Percentiles rank a stretch among this genome's conserved stretches.
Evolutionary conservation across 2,888 invertebrate genomes (phyloP).

Genomic region (Buathra laborator): DNA sequence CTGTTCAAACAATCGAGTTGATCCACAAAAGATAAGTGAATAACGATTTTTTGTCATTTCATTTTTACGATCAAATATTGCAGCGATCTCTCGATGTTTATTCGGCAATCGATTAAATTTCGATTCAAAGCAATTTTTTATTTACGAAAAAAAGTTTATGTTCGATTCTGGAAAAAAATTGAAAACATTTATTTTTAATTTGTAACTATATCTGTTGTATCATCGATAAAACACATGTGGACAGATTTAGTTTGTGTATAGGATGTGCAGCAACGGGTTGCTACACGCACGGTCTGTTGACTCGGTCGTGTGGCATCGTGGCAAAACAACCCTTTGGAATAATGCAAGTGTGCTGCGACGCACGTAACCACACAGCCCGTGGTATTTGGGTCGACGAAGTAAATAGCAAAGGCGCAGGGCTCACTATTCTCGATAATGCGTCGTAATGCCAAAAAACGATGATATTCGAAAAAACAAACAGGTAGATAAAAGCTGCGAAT

Average conservation of each 20-base stretch:
- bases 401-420: conserved; percentile 52
- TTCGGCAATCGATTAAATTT: neutral
- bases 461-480: neutral
- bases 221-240: neutral
- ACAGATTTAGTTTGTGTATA: neutral
- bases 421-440: conserved; percentile 1
- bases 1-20: conserved; percentile 10
- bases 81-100: neutral
- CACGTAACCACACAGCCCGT: conserved; percentile 11
- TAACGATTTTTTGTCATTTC: neutral
- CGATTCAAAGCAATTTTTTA: neutral
- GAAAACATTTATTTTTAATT: neutral
- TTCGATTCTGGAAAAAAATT: neutral
- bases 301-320: neutral
- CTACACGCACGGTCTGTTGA: neutral
- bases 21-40: neutral
- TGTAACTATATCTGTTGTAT: neutral
- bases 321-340: conserved; percentile 31
- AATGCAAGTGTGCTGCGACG: conserved; percentile 14
- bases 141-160: neutral
- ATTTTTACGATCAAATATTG: neutral
- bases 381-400: conserved; percentile 57
- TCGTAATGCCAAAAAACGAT: conserved; percentile 11
- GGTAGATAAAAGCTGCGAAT: neutral
- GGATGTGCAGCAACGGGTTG: neutral